phyloP scores from a whole-genome alignment of 2,888 invertebrate species.

The Drosophila barbarae region DNA sequence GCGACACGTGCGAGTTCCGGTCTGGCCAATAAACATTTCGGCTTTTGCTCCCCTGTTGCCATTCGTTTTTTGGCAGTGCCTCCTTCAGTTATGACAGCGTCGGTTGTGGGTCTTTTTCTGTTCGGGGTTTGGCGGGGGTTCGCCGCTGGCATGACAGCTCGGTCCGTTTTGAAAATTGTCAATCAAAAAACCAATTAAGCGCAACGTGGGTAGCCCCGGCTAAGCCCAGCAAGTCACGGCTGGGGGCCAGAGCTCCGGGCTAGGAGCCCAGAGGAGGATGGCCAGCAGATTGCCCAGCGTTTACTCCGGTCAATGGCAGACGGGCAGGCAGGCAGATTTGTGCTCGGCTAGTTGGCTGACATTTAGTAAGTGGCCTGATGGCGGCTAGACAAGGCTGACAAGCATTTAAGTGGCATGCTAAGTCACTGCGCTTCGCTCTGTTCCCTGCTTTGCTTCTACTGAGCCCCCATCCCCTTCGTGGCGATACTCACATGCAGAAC shows the following conservation, averaged over 20 bases:
- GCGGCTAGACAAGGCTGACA: constrained; percentile 41
- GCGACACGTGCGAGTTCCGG: constrained; percentile 40
- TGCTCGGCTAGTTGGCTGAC: constrained; percentile 21
- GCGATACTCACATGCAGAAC: constrained; percentile 80
- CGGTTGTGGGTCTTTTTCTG: constrained; percentile 19
- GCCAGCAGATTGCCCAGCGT: constrained; percentile 33
- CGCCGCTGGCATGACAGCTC: constrained; percentile 28
- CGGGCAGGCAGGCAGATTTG: constrained; percentile 30
- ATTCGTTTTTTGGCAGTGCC: constrained; percentile 14
- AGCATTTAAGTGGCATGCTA: constrained; percentile 40
- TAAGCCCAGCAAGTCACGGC: constrained; percentile 34
- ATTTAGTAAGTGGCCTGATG: constrained; percentile 39
- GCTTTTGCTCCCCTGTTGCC: constrained; percentile 23
- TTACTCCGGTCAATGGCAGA: constrained; percentile 35
- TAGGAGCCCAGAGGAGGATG: constrained; percentile 16
- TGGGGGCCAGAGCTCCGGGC: constrained; percentile 5
- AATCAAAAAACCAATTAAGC: constrained; percentile 77
- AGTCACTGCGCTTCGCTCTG: constrained; percentile 11
- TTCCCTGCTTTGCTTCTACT: background rate
- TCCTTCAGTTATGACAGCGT: constrained; percentile 59
- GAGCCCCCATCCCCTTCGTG: background rate
- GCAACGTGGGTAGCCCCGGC: constrained; percentile 48
- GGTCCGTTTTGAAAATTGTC: constrained; percentile 69
- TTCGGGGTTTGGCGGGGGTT: constrained; percentile 16
- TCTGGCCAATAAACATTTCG: constrained; percentile 61